A percentile compares a stretch with the other conserved stretches of the same genome.
Conservation (phyloP, 2,797 vertebrate genomes). For the Gadopsis bispinosus region DNA sequence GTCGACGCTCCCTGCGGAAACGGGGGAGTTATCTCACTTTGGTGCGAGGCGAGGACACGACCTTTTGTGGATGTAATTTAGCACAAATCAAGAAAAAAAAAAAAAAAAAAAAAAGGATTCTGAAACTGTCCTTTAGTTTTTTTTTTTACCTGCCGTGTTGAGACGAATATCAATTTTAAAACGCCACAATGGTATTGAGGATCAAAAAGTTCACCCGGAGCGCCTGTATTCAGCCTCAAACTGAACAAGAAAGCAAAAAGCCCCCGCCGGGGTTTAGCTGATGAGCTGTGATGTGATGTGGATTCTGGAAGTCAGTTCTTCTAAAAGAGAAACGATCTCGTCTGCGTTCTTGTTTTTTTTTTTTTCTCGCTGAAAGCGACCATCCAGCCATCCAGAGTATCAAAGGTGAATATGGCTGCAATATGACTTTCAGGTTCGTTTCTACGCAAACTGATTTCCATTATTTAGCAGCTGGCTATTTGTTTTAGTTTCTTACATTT, state of each 20-base stretch:
- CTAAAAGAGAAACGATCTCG: neutral
- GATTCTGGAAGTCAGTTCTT: constrained; percentile 9
- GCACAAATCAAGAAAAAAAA: too few relatives aligned
- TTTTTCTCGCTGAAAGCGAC: constrained; percentile 27
- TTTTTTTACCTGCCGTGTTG: neutral
- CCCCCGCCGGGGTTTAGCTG: neutral
- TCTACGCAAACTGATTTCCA: constrained; percentile 38
- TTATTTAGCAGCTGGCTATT: constrained; percentile 33
- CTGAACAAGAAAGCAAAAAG: constrained; percentile 4
- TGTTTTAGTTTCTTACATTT: neutral
- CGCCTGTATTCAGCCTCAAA: constrained; percentile 7
- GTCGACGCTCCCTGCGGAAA: neutral
- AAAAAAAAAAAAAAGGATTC: too few relatives aligned
- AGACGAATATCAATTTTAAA: too few relatives aligned
- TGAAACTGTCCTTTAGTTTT: neutral
- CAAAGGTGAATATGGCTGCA: constrained; percentile 9
- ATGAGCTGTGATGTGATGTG: neutral
- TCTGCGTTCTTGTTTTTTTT: constrained; percentile 1
- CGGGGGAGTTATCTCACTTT: neutral
- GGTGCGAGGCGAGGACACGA: neutral
- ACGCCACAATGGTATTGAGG: neutral
- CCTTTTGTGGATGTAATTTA: neutral
- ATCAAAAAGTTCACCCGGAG: constrained; percentile 13
- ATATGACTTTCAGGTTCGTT: constrained; percentile 41
- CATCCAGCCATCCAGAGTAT: neutral